A percentile compares a stretch with the other conserved stretches of the same genome.
Evolutionary conservation across 2,888 invertebrate species (phyloP).

Genomic region (Omphaloscelis lunosa): DNA sequence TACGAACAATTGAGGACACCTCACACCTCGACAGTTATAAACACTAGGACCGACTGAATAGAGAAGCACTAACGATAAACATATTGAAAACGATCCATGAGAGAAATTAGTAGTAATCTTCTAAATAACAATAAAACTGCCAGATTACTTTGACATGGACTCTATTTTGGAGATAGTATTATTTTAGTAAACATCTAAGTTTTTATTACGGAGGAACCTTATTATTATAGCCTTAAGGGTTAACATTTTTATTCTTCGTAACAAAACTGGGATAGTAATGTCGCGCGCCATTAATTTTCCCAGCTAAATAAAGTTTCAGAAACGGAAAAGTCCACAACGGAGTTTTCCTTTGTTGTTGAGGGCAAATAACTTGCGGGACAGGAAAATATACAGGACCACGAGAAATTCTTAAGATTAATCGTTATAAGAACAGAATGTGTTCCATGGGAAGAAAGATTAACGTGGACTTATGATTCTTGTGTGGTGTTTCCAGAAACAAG

Average conservation of each 20-base stretch:
- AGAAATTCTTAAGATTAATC: slow-evolving; percentile 65
- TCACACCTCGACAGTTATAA: slow-evolving; percentile 39
- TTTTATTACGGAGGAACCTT: slow-evolving; percentile 47
- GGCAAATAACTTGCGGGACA: slow-evolving; percentile 66
- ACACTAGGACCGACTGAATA: slow-evolving; percentile 35
- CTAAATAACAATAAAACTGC: slow-evolving; percentile 3
- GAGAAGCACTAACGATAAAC: slow-evolving; percentile 25
- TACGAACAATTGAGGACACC: slow-evolving; percentile 47
- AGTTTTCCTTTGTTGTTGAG: slow-evolving; percentile 66
- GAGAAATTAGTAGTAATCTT: slow-evolving; percentile 19
- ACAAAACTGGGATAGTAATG: slow-evolving; percentile 64
- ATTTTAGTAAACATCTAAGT: slow-evolving; percentile 32
- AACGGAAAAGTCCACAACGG: slow-evolving; percentile 67
- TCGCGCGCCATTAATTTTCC: slow-evolving; percentile 66
- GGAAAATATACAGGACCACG: slow-evolving; percentile 62
- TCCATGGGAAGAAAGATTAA: slow-evolving; percentile 49
- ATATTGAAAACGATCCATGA: slow-evolving; percentile 28
- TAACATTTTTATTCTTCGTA: slow-evolving; percentile 58
- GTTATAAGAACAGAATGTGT: slow-evolving; percentile 56
- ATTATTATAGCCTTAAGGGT: slow-evolving; percentile 59
- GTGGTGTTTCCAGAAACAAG: neutral
- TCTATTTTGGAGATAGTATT: slow-evolving; percentile 33
- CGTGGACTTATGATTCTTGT: slow-evolving; percentile 11
- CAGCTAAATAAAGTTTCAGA: slow-evolving; percentile 69
- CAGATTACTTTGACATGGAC: neutral